phyloP scores from a whole-genome alignment of 2,113 vertebrate species.

The Microcebus lehilahytsara region DNA sequence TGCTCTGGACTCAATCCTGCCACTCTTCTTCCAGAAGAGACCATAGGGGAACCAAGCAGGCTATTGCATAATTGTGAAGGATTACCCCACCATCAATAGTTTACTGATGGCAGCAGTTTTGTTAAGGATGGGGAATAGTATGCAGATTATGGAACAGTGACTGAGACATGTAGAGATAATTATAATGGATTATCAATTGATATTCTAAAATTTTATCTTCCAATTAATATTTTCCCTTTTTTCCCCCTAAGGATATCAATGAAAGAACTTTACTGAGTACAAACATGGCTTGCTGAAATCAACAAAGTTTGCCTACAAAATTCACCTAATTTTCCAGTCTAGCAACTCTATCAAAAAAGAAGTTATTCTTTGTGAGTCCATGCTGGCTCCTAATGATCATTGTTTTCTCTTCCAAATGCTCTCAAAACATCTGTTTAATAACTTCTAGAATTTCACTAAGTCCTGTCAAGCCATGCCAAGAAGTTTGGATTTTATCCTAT shows the following conservation, averaged over 20 bases:
- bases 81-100: too few species aligned
- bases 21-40: too few species aligned
- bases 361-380: conserved; percentile 54
- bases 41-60: too few species aligned
- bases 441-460: conserved; percentile 33
- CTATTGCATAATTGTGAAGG: too few species aligned
- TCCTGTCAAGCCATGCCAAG: neutral
- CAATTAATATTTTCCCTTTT: neutral
- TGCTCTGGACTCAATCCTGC: too few species aligned
- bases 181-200: neutral
- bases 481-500: neutral
- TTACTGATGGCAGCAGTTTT: too few species aligned
- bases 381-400: conserved; percentile 48
- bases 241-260: neutral
- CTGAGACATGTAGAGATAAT: neutral
- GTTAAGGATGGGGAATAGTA: too few species aligned
- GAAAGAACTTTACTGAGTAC: neutral
- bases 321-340: conserved; percentile 59
- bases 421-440: conserved; percentile 55
- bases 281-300: conserved; percentile 31
- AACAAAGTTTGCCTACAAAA: conserved; percentile 50
- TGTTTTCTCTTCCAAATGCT: conserved; percentile 49
- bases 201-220: neutral
- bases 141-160: too few species aligned
- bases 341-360: conserved; percentile 62